Evolutionary conservation across 1,140 invertebrate species (phyloP), one percentile per base, ranked within the genome.

Genomic region (Helicoverpa zea): DNA sequence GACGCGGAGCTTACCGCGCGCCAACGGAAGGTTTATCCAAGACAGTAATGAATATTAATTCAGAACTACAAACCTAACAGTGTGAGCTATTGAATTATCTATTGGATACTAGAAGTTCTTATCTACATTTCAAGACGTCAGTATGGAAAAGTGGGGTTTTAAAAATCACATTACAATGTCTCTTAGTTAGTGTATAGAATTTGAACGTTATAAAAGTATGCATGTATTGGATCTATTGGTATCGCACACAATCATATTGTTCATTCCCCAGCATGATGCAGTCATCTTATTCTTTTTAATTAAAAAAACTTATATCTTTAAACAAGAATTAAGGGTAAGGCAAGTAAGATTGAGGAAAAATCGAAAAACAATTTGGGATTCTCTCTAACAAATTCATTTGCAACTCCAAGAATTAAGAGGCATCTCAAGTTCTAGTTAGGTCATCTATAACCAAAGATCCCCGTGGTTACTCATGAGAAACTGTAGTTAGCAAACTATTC

Each of bases 1-100:
- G 81, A 83, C 74, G 64, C 70, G 35, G 54, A 52, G 79, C 79
- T 83, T 81, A 82, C 80, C 72, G 82, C 54, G 52, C 35, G 68
- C 75, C 61, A 84, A 68, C 54, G 16, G 30, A 82, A 78, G 82
- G 77, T 87, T 86, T 84, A 87, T 85, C 84, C 80, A 83, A 84
- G 87, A 88, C 81, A 73, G 83, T 84, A 86, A 90, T 90, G 87
- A 89, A 89, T 90, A 89, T 90, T 90, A 90, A 90, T 88, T 84
- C 76, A 76, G 74, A 85, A 70, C 80, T 59, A 59, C 85, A 68
- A 77, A 84, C 74, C 78, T 83, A 86, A 83, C 84, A 83, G 85
- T 85, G 81, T 86, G 83, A 85, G 79, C 73, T 74, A 18, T 81
- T 86, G 84, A 87, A 89, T 90, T 87, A 88, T 86, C 85, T 79